These are phyloP conservation scores for Nyctibius bracteatus DNA, from an alignment of 2,113 vertebrate species.

Conservation along the genomic window DNA sequence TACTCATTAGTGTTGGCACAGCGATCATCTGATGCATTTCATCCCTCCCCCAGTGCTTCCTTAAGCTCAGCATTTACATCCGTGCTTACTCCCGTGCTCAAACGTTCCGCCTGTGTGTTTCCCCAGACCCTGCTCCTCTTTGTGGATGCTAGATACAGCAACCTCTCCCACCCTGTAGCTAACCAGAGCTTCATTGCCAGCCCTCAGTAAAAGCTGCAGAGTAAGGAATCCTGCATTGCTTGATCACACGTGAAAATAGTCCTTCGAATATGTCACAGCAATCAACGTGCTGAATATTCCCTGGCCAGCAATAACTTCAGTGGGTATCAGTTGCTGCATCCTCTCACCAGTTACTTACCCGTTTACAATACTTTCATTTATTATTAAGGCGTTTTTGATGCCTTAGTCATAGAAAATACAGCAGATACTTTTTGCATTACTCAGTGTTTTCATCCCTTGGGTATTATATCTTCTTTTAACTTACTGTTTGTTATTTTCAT, in stretches of 20 bases:
- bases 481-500: conserved; percentile 64
- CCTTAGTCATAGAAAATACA: conserved; percentile 19
- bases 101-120: not conserved
- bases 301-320: not conserved
- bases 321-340: not conserved
- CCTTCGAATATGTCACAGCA: not conserved
- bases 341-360: not conserved
- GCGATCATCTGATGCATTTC: not conserved
- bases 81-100: not conserved
- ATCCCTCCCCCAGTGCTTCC: not conserved
- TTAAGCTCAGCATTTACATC: not conserved
- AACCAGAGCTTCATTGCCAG: conserved; percentile 6
- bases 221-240: not conserved
- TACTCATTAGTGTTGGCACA: not conserved
- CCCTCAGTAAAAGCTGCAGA: not conserved
- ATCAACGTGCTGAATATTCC: not conserved
- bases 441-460: conserved; percentile 43
- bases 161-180: not conserved
- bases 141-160: not conserved
- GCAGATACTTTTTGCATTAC: not conserved
- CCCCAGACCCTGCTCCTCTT: not conserved
- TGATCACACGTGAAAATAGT: not conserved
- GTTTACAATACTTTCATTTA: not conserved
- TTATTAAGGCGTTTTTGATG: conserved; percentile 3
- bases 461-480: conserved; percentile 49